phyloP scores from a whole-genome alignment of 2,113 vertebrate species.

The Halcyon malimbica region DNA sequence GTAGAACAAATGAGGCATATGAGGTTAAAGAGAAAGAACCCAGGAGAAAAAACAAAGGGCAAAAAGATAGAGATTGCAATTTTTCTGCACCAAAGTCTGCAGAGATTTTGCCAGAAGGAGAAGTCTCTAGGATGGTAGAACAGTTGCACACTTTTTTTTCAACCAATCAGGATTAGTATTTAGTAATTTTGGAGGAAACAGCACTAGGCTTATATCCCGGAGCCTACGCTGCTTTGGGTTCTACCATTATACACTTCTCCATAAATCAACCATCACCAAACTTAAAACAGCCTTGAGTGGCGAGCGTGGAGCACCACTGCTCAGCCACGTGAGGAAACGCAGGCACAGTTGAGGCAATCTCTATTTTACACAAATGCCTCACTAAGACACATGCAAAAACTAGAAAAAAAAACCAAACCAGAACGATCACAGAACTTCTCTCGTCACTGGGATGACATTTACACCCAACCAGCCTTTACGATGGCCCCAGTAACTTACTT shows the following conservation, averaged over 20 bases:
- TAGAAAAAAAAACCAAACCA: neutral
- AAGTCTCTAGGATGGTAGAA: neutral
- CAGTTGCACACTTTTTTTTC: neutral
- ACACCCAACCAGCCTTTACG: neutral
- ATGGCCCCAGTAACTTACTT: neutral
- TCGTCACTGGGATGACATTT: neutral
- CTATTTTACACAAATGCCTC: neutral
- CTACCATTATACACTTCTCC: neutral
- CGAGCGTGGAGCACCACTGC: neutral
- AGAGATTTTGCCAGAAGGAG: neutral
- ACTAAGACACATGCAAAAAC: neutral
- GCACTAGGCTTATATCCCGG: neutral
- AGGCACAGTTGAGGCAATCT: neutral
- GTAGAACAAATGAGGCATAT: neutral
- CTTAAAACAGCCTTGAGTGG: neutral
- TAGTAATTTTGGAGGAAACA: slow-evolving; percentile 17
- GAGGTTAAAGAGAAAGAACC: slow-evolving; percentile 7
- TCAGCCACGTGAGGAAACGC: neutral
- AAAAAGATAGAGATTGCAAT: neutral
- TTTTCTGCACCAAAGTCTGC: neutral
- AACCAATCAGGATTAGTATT: neutral
- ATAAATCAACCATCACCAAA: neutral
- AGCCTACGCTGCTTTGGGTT: neutral
- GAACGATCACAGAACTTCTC: neutral
- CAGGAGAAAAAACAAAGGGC: neutral